Evolutionary conservation across 2,797 vertebrate genomes (phyloP).

Genomic region (Amblyraja radiata): DNA sequence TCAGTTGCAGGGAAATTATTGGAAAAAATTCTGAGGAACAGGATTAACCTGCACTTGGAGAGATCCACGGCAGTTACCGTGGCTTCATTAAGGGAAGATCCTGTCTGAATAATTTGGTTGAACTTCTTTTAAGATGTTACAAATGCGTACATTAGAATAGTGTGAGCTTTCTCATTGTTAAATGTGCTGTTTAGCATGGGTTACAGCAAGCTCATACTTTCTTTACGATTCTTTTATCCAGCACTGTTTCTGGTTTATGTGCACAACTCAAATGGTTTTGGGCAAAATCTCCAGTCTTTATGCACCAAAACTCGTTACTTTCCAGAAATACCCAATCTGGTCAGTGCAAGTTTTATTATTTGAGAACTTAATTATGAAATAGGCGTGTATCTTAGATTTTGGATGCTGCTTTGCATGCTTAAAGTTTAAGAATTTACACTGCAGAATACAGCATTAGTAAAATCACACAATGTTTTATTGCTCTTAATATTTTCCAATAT

Average conservation of each 20-base stretch:
- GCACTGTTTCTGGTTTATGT: not conserved
- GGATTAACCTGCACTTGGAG: no score
- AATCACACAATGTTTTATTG: slow-evolving; percentile 17
- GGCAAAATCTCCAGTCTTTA: not conserved
- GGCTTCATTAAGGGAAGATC: no score
- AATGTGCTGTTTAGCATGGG: not conserved
- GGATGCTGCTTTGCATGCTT: not conserved
- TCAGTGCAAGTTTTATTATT: not conserved
- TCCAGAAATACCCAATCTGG: not conserved
- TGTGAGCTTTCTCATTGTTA: not conserved
- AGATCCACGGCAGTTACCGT: no score
- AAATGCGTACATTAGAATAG: no score
- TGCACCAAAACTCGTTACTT: not conserved
- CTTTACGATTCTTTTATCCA: not conserved
- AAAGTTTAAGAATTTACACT: slow-evolving; percentile 16
- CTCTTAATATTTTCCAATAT: slow-evolving; percentile 31
- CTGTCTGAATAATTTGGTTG: no score
- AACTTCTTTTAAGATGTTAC: no score
- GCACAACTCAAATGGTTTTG: not conserved
- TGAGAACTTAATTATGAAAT: not conserved
- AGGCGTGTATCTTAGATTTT: not conserved
- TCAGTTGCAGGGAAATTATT: no score
- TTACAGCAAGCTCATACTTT: not conserved
- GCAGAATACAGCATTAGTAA: slow-evolving; percentile 13
- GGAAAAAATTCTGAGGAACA: no score